Base-by-base conservation (phyloP, 2,113 vertebrate species). In the Pelmatolapia mariae region DNA sequence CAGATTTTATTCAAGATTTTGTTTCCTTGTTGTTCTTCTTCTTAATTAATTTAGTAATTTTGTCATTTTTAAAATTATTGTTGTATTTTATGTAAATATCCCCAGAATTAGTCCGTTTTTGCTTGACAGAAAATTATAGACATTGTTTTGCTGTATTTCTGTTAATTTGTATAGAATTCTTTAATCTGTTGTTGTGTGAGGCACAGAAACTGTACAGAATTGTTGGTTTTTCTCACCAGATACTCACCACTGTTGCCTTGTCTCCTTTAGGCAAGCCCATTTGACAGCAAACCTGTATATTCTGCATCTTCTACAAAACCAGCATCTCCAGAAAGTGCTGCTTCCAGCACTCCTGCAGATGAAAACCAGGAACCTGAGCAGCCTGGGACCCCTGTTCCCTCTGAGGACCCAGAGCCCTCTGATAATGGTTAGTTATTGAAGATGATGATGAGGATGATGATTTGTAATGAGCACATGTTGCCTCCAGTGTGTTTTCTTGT, bases 321-420 rank as follows among this genome's bases (percentile, higher is more conserved):
- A 0, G 96, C 97, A 1, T 99, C 98, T 11, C 98, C 98, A 3
- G 98, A 99, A 52, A 89, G 95, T 1, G 24, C 92, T n/a, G 79
- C 91, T 18, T 94, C 94, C 1, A 82, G 93, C 0, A 73, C 94
- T 0, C 81, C 95, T 0, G 79, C 95, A 1, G 93, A 96, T 3
- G 98, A 99, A 57, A 90, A 95, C 6, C 94, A 96, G 94, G 98
- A 99, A 5, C 86, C 93, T 3, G 98, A 99, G 10, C 96, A 97
- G 12, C 98, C 98, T 0, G 97, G 98, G 0, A 99, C 98, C 0
- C 98, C 98, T 0, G 97, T 99, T 1, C 98, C 98, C 0, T 93
- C 96, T 1, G 97, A 98, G 18, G 98, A 99, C 15, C 94, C 97
- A 0, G 98, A 99, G 90, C 95, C 96, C 3, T 95, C 97, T 91